These are phyloP conservation scores for Harpagoxenus sublaevis DNA, from an alignment of 2,888 invertebrate species.

Conservation along the genomic window DNA sequence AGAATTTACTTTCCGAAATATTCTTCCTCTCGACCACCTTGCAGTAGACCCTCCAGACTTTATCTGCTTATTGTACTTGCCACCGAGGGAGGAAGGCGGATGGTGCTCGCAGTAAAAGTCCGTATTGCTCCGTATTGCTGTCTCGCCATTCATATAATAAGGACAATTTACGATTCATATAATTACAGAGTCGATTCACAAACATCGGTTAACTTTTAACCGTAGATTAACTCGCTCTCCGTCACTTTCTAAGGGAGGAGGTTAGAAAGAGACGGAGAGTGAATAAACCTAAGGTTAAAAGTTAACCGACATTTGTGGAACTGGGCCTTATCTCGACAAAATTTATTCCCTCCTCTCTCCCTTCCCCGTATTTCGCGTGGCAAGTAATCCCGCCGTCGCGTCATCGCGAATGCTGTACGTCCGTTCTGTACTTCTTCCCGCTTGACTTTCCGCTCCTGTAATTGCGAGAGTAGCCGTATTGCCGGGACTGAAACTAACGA, in stretches of 20 bases:
- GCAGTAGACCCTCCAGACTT: not conserved
- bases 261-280: no score
- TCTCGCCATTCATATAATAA: constrained; percentile 19
- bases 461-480: constrained; percentile 13
- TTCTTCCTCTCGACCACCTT: not conserved
- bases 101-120: not conserved
- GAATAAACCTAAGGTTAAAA: no score
- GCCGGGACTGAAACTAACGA: not conserved
- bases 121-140: not conserved
- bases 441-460: constrained; percentile 9
- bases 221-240: no score
- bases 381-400: not conserved
- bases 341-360: not conserved
- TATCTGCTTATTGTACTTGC: not conserved
- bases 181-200: constrained; percentile 24
- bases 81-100: not conserved
- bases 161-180: constrained; percentile 34
- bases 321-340: not conserved
- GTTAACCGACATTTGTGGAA: no score
- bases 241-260: no score
- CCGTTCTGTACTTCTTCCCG: not conserved
- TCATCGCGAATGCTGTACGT: not conserved
- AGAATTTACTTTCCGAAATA: not conserved
- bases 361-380: not conserved
- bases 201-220: no score